These are phyloP conservation scores for Calliphora vomitoria DNA, from an alignment of 2,888 invertebrate genomes.

Conservation along the genomic window DNA sequence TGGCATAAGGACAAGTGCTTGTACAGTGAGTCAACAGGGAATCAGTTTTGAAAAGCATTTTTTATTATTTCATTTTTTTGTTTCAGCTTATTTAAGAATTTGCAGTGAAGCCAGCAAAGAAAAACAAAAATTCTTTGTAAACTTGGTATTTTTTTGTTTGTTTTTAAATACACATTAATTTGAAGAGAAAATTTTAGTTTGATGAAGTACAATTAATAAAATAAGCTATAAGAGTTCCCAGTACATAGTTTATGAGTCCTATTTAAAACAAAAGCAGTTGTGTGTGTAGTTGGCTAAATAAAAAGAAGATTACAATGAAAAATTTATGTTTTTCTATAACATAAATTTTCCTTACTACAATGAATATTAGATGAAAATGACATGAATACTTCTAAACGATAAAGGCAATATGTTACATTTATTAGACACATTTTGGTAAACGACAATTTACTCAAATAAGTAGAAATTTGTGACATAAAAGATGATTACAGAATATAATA, in stretches of 20 bases:
- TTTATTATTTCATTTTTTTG: constrained; percentile 1
- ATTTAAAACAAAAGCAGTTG: too few species aligned
- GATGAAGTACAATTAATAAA: constrained; percentile 46
- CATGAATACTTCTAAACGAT: background rate
- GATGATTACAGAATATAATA: too few species aligned
- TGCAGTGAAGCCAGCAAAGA: background rate
- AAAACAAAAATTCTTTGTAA: background rate
- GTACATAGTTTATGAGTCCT: background rate
- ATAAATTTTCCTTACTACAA: background rate
- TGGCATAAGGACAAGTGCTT: constrained; percentile 56
- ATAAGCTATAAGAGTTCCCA: background rate
- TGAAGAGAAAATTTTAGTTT: constrained; percentile 3
- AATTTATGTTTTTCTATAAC: background rate
- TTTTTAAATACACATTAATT: background rate
- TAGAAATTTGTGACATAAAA: too few species aligned
- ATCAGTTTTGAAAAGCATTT: constrained; percentile 38
- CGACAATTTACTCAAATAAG: too few species aligned
- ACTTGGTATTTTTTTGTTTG: background rate
- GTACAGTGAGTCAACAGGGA: constrained; percentile 50
- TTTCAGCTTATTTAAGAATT: background rate
- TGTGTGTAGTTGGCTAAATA: background rate
- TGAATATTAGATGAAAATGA: background rate
- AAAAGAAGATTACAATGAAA: background rate
- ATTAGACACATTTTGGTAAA: background rate
- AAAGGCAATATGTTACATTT: background rate